Conservation (phyloP, 2,797 vertebrate species). For the Spondyliosoma cantharus region DNA sequence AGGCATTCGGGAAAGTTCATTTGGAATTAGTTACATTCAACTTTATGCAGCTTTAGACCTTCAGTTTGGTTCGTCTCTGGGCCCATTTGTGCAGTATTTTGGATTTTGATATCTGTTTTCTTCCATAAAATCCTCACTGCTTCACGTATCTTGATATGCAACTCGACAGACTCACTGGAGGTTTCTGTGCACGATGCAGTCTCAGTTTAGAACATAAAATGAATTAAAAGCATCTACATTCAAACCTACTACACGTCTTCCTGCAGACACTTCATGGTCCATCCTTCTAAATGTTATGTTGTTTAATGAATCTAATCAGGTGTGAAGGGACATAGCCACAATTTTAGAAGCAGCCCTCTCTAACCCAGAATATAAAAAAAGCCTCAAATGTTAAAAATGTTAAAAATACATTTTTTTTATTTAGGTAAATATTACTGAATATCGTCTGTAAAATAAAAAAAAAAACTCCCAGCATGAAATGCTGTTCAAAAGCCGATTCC, state of each 20-base stretch:
- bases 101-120: not conserved
- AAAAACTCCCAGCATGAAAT: not conserved
- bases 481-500: not conserved
- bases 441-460: not conserved
- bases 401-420: not conserved
- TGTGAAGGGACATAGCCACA: not conserved
- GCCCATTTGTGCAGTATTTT: not conserved
- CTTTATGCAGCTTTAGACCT: not conserved
- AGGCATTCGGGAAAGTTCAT: not conserved
- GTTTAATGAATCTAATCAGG: conserved; percentile 2
- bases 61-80: not conserved
- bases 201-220: not conserved
- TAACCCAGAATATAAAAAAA: not conserved
- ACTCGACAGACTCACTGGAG: not conserved
- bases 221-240: conserved; percentile 10
- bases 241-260: not conserved
- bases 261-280: not conserved
- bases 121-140: not conserved
- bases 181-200: not conserved
- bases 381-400: not conserved
- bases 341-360: not conserved
- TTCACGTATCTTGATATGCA: not conserved
- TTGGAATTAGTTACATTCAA: not conserved
- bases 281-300: not conserved
- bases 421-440: not conserved